Percentiles rank a stretch among this genome's conserved stretches.
phyloP scores from a whole-genome alignment of 2,113 vertebrate genomes.

The Dicentrarchus labrax region DNA sequence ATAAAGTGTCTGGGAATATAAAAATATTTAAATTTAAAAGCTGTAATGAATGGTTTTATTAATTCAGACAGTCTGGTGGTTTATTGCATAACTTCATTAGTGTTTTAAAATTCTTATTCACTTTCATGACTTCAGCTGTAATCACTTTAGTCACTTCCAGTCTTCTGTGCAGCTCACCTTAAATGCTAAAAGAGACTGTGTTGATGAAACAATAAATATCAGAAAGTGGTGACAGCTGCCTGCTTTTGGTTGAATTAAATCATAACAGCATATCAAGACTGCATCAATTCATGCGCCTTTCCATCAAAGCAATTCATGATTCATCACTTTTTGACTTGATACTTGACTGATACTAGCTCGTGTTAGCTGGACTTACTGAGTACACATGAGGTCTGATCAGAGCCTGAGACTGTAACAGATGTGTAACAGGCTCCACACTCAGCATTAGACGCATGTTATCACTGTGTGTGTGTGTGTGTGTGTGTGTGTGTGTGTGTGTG shows the following conservation, averaged over 20 bases:
- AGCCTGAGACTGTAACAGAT: conserved; percentile 28
- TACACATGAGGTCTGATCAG: background rate
- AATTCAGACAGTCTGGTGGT: background rate
- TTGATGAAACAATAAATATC: background rate
- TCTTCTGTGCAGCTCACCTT: background rate
- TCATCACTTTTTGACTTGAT: background rate
- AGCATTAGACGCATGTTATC: background rate
- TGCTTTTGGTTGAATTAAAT: background rate
- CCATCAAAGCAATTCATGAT: too few species aligned
- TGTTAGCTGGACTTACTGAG: background rate
- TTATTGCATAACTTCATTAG: background rate
- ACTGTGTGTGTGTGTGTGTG: background rate
- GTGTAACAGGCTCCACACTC: background rate
- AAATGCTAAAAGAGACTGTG: background rate
- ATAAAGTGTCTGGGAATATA: background rate
- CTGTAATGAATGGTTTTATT: background rate
- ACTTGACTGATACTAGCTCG: too few species aligned
- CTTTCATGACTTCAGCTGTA: background rate
- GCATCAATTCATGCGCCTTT: background rate
- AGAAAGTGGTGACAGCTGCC: background rate
- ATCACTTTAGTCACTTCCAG: background rate
- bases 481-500: background rate
- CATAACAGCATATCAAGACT: background rate
- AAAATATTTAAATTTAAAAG: background rate
- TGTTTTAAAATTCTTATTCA: background rate